Evolutionary conservation across 2,113 vertebrate genomes (phyloP).

Genomic region (Chaetura pelagica): DNA sequence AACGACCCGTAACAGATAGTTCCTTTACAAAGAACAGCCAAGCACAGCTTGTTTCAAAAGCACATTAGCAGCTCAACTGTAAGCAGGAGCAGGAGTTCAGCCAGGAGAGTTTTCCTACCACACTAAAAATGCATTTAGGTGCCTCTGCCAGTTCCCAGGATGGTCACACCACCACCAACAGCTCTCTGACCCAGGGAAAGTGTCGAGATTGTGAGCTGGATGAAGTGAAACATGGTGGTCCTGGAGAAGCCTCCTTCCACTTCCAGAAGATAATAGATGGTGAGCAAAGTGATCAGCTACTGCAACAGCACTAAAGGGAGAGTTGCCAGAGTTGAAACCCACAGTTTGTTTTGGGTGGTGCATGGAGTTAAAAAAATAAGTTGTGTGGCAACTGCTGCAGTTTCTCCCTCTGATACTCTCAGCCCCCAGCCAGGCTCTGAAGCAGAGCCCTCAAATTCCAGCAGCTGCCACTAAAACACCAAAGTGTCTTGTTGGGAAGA

Average conservation of each 20-base stretch:
- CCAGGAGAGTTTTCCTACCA: not conserved
- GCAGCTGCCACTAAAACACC: not conserved
- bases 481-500: not conserved
- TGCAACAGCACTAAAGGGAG: not conserved
- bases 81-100: not conserved
- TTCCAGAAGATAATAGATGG: not conserved
- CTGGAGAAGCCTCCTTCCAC: not conserved
- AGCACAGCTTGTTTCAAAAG: not conserved
- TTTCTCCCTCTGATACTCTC: not conserved
- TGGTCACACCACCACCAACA: not conserved
- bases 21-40: not conserved
- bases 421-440: not conserved
- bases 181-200: not conserved
- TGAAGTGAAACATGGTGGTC: fast-evolving
- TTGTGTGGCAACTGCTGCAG: not conserved
- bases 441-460: not conserved
- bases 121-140: not conserved
- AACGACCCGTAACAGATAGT: fast-evolving
- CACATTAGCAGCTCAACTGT: not conserved
- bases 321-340: not conserved
- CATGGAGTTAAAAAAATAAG: not conserved
- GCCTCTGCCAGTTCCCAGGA: not conserved
- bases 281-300: not conserved
- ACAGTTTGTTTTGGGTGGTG: not conserved
- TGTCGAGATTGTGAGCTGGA: not conserved